Evolutionary conservation across 2,797 vertebrate genomes (phyloP).

Genomic region (Pseudotriccus pelzelni): DNA sequence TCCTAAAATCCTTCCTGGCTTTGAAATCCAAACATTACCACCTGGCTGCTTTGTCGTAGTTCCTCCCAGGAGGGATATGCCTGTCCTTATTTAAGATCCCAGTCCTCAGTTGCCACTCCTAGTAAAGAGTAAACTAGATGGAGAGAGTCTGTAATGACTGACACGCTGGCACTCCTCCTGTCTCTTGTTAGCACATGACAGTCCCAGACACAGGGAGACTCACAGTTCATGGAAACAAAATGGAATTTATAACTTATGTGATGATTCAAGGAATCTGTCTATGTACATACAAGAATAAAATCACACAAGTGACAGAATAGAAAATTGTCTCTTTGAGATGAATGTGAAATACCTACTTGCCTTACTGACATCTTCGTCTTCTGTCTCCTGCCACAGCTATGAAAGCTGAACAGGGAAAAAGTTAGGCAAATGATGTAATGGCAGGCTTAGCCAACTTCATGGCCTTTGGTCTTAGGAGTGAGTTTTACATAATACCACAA

Average conservation of each 20-base stretch:
- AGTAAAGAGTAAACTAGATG: neutral
- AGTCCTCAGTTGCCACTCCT: neutral
- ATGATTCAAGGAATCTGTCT: slow-evolving; percentile 44
- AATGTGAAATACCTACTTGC: neutral
- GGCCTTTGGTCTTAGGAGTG: neutral
- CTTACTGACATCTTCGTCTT: neutral
- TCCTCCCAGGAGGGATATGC: neutral
- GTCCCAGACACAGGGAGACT: slow-evolving; percentile 25
- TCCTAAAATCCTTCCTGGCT: neutral
- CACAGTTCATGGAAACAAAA: slow-evolving; percentile 51
- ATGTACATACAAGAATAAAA: slow-evolving; percentile 6
- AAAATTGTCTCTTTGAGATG: neutral
- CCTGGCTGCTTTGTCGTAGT: neutral
- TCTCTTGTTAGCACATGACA: slow-evolving; percentile 61
- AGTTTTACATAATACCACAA: neutral
- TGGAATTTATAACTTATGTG: slow-evolving; percentile 35
- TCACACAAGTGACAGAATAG: neutral
- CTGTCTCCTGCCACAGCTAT: neutral
- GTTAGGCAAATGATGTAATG: neutral
- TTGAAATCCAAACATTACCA: slow-evolving; percentile 16
- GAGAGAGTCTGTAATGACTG: slow-evolving; percentile 43
- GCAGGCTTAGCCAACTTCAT: neutral
- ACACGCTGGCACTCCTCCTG: slow-evolving; percentile 30
- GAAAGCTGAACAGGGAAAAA: neutral
- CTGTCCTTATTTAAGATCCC: neutral